Conservation (phyloP, 2,888 invertebrate species). For the Smittia sp. region DNA sequence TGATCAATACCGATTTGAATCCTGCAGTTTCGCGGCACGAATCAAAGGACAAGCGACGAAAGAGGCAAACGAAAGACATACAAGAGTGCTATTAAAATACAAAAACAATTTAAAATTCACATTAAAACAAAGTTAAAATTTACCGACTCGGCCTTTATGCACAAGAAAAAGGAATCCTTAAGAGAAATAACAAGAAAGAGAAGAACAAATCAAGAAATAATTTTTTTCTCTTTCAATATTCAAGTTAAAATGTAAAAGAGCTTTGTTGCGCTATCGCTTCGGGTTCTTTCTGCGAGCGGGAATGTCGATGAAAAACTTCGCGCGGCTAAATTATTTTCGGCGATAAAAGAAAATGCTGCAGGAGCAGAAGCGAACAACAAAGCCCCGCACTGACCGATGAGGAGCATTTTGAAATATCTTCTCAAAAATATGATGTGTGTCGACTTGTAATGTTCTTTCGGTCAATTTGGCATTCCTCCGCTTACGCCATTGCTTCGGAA, state of each 20-base stretch:
- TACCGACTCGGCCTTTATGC: not conserved
- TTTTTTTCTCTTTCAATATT: not conserved
- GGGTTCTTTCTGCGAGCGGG: not conserved
- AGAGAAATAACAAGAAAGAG: not conserved
- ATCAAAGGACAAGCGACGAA: slow-evolving; percentile 13
- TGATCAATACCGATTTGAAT: slow-evolving; percentile 36
- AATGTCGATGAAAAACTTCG: not conserved
- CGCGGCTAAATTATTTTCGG: slow-evolving; percentile 2
- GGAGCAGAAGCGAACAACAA: not conserved
- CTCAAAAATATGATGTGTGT: slow-evolving; percentile 7
- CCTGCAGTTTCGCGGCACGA: slow-evolving; percentile 21
- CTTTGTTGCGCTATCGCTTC: not conserved
- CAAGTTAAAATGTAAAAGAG: slow-evolving; percentile 5
- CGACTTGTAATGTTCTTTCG: not conserved
- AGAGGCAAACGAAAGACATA: not conserved
- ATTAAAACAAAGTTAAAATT: slow-evolving; percentile 25
- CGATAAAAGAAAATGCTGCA: not conserved
- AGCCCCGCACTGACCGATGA: not conserved
- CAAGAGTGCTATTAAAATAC: slow-evolving; percentile 38
- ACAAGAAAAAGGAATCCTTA: slow-evolving; percentile 14
- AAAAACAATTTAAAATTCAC: slow-evolving; percentile 31
- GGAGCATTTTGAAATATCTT: not conserved
- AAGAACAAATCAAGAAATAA: slow-evolving; percentile 19
- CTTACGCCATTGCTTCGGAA: not conserved
- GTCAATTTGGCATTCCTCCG: not conserved